A percentile compares a stretch with the other conserved stretches of the same genome.
Evolutionary conservation across 1,140 invertebrate genomes (phyloP).

Genomic region (Diachasmimorpha longicaudata): DNA sequence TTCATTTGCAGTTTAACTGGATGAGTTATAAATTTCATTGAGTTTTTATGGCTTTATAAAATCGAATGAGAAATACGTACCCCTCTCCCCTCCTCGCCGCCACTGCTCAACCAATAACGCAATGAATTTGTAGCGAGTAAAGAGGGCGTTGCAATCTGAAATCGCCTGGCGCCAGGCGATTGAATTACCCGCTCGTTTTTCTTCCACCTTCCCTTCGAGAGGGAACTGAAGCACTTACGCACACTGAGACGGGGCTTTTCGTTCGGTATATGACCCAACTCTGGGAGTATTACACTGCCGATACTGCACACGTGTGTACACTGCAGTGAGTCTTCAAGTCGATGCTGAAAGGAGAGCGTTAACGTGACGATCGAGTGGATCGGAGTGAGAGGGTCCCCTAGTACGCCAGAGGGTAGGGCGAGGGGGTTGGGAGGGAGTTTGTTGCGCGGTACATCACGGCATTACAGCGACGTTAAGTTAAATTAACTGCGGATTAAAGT

Average conservation of each 20-base stretch:
- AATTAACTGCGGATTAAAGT: constrained; percentile 47
- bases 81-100: too few species aligned
- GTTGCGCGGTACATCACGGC: constrained; percentile 31
- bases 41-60: not conserved
- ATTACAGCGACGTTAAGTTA: constrained; percentile 45
- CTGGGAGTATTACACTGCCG: not conserved
- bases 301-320: not conserved
- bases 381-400: not conserved
- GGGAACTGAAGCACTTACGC: not conserved
- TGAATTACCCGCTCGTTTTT: constrained; percentile 8
- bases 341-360: not conserved
- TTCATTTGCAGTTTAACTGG: not conserved
- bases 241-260: not conserved
- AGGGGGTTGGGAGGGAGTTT: not conserved
- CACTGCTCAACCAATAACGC: not conserved
- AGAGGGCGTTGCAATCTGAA: constrained; percentile 6
- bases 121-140: constrained; percentile 1
- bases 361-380: not conserved
- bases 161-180: constrained; percentile 3
- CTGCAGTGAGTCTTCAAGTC: not conserved
- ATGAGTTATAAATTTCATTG: not conserved
- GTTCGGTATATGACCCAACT: not conserved
- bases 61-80: not conserved
- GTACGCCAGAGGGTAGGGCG: too few species aligned
- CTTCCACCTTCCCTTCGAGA: not conserved